Evolutionary conservation across 2,797 vertebrate species (phyloP).

Genomic region (Syngnathus acus): DNA sequence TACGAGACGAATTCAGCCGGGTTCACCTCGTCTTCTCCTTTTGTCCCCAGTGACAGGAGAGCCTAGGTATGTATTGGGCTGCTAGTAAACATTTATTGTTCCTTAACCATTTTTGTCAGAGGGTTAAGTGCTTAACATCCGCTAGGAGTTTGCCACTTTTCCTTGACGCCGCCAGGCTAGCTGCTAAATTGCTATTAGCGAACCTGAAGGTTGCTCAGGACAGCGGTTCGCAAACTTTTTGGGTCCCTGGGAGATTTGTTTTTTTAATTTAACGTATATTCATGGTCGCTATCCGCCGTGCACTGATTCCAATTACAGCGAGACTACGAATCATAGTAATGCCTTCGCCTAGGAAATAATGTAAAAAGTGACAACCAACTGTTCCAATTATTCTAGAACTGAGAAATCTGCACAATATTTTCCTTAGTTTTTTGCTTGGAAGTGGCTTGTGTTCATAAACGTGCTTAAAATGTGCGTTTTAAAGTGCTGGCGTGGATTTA

Average conservation of each 20-base stretch:
- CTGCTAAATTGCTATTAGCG: slow-evolving; percentile 15
- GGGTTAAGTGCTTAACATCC: not conserved
- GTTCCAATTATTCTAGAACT: too few relatives aligned
- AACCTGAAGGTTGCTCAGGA: slow-evolving; percentile 37
- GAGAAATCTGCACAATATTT: not conserved
- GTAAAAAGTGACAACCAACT: too few relatives aligned
- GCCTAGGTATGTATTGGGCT: slow-evolving; percentile 13
- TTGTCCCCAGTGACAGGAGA: not conserved
- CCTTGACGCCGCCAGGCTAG: not conserved
- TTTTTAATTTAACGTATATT: not conserved
- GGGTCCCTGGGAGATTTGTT: not conserved
- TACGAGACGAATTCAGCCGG: not conserved
- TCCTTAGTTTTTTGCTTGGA: not conserved
- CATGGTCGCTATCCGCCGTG: not conserved
- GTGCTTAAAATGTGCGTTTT: not conserved
- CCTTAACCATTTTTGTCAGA: not conserved
- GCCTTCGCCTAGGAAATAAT: too few relatives aligned
- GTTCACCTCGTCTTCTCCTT: too few relatives aligned
- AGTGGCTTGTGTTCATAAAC: not conserved
- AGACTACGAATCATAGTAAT: not conserved
- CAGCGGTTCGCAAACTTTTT: not conserved
- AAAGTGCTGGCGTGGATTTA: too few relatives aligned
- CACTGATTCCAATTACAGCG: not conserved
- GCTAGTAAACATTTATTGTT: accelerated
- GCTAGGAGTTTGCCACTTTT: too few relatives aligned